Evolutionary conservation across 2,888 invertebrate genomes (phyloP), one percentile per base, ranked within the genome.

Genomic region (Halictus quadricinctus): DNA sequence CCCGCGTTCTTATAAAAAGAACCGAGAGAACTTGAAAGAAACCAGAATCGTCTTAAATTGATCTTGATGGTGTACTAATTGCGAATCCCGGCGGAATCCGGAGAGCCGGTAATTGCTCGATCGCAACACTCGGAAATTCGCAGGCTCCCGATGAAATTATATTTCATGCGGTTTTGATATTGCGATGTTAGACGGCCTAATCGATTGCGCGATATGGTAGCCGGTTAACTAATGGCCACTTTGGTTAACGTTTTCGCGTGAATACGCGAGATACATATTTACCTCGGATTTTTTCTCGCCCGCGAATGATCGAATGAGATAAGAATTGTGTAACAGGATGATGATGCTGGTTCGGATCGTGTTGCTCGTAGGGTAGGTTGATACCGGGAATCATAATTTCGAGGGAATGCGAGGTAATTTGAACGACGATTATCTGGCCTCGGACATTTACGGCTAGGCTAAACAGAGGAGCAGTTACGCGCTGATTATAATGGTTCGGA

Each of bases 1-100:
- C 50, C 18, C 50, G 66, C 36, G 66, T 25, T 21, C 21, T 54
- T 21, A 1, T 7, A 29, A 29, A 64, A 74, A 29, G 0, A 25
- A 64, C 43, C 29, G 29, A 48, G 1, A 6, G 12, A 2, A 2
- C 43, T 13, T n/a, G 21, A 29, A 18, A 64, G 50, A 18, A 60
- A 18, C 18, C 18, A 64, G n/a, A 43, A 46, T 7, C 18, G 4
- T 58, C 5, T 12, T 21, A 58, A 60, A 72, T 60, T 58, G 60
- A 25, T 8, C 58, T 15, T 4, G 21, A 60, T 21, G 29, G 25
- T 12, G 25, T 79, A 74, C 36, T 79, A 82, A 79, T 79, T 50
- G 58, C 48, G 29, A 58, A 1, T 13, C 21, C 5, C 0, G 0
- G 7, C 21, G 50, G 79, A 82, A 66, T 48, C 66, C n/a, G 4